Percentiles rank a stretch among this genome's conserved stretches.
phyloP scores from a whole-genome alignment of 1,140 invertebrate species.

The Hylyphantes graminicola region DNA sequence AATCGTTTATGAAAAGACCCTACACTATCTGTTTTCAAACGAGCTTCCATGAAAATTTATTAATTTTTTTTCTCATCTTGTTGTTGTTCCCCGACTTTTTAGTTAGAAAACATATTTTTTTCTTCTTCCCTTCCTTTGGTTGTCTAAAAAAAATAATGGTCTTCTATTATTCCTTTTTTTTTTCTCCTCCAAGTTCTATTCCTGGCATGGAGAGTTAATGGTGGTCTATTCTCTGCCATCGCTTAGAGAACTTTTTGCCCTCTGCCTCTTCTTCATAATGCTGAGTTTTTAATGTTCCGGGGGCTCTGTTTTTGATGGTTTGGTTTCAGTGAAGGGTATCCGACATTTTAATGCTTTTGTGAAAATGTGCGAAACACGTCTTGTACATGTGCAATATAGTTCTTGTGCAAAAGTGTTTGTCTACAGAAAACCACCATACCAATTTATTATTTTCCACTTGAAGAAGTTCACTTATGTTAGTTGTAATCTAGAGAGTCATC shows the following conservation, averaged over 20 bases:
- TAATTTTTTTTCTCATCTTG: background rate
- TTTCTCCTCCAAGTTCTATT: background rate
- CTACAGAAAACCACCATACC: no score
- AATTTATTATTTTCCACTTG: no score
- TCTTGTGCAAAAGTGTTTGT: no score
- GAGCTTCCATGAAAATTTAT: constrained; percentile 3
- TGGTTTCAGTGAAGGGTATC: background rate
- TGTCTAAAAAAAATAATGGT: no score
- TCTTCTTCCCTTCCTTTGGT: constrained; percentile 5
- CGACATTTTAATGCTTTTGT: background rate
- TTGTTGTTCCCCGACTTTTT: background rate
- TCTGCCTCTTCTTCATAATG: background rate
- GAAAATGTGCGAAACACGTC: no score
- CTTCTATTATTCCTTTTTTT: background rate
- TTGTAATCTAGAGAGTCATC: no score
- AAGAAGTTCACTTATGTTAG: no score
- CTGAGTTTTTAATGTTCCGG: constrained; percentile 5
- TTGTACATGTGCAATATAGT: no score
- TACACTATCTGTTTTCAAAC: background rate
- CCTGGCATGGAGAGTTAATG: constrained; percentile 36
- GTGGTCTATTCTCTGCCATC: constrained; percentile 42
- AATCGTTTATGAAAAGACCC: background rate
- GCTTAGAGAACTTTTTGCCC: constrained; percentile 1
- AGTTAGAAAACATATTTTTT: background rate
- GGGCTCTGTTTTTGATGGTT: background rate